Evolutionary conservation across 2,113 vertebrate genomes (phyloP).

Genomic region (Hemicordylus capensis): DNA sequence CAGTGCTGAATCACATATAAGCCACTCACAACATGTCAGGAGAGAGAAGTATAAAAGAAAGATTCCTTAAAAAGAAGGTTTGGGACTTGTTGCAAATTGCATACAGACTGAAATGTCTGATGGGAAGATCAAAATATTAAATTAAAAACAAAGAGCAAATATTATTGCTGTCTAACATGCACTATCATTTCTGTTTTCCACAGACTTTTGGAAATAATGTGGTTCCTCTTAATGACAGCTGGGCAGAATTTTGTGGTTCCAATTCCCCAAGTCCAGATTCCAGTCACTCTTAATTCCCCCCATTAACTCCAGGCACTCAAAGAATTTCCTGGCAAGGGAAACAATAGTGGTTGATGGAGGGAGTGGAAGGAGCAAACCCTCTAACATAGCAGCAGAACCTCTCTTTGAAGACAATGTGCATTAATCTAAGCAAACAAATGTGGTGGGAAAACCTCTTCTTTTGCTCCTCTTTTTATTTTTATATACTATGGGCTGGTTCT

Average conservation of each 20-base stretch:
- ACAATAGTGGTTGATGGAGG: background rate
- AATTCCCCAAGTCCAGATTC: constrained; percentile 8
- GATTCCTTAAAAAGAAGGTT: background rate
- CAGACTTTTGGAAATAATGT: constrained; percentile 7
- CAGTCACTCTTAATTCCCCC: background rate
- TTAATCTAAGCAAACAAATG: background rate
- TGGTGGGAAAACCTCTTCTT: background rate
- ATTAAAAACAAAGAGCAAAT: constrained; percentile 14
- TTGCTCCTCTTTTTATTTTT: too few relatives aligned
- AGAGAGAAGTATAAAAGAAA: background rate
- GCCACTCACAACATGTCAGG: background rate
- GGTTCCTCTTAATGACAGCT: constrained; percentile 9
- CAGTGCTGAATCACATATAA: background rate
- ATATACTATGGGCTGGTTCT: too few relatives aligned
- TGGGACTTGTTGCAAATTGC: background rate
- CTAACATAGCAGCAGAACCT: background rate
- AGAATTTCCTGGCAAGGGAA: background rate
- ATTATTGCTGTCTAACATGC: background rate
- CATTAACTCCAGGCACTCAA: constrained; percentile 9
- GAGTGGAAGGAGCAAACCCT: background rate
- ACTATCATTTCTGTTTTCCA: background rate
- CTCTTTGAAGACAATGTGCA: background rate
- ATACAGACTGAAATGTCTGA: background rate
- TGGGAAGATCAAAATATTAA: constrained; percentile 16
- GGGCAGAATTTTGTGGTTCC: background rate